These are phyloP conservation scores for Neoitamus cyanurus DNA, from an alignment of 2,888 invertebrate species.

Conservation along the genomic window DNA sequence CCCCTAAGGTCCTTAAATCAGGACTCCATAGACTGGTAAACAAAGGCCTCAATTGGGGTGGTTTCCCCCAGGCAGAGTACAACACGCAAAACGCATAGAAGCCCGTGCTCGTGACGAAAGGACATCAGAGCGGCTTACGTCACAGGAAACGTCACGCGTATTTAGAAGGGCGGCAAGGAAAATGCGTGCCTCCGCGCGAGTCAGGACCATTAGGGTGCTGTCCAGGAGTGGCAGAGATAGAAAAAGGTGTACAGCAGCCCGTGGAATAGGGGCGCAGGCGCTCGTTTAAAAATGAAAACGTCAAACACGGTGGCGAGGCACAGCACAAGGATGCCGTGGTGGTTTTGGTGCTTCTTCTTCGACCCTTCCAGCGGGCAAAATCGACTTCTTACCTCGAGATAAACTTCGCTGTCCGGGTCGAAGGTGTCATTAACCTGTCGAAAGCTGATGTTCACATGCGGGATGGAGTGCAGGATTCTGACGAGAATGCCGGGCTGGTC, in stretches of 20 bases:
- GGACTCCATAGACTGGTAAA: constrained; percentile 7
- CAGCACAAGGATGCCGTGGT: not conserved
- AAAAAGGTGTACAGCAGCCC: not conserved
- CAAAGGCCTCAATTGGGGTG: constrained; percentile 19
- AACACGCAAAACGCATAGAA: not conserved
- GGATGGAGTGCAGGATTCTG: constrained; percentile 87
- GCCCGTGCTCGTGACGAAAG: constrained; percentile 31
- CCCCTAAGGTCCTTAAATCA: not conserved
- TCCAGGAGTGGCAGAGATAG: not conserved
- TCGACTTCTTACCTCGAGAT: constrained; percentile 80
- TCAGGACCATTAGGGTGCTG: not conserved
- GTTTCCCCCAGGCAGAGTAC: not conserved
- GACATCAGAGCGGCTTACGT: constrained; percentile 27
- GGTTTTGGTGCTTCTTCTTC: not conserved
- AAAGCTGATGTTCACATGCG: constrained; percentile 91
- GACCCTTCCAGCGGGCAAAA: constrained; percentile 16
- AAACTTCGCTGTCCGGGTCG: constrained; percentile 87
- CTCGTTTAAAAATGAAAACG: constrained; percentile 40
- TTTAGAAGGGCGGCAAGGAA: not conserved
- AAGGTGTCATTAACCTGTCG: constrained; percentile 92
- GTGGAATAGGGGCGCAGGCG: not conserved
- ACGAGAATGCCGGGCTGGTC: constrained; percentile 87
- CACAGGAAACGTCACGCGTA: constrained; percentile 41
- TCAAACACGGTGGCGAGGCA: constrained; percentile 27
- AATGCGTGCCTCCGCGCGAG: not conserved